Conservation (phyloP, 2,797 vertebrate genomes). For the Phalloptychus januarius region DNA sequence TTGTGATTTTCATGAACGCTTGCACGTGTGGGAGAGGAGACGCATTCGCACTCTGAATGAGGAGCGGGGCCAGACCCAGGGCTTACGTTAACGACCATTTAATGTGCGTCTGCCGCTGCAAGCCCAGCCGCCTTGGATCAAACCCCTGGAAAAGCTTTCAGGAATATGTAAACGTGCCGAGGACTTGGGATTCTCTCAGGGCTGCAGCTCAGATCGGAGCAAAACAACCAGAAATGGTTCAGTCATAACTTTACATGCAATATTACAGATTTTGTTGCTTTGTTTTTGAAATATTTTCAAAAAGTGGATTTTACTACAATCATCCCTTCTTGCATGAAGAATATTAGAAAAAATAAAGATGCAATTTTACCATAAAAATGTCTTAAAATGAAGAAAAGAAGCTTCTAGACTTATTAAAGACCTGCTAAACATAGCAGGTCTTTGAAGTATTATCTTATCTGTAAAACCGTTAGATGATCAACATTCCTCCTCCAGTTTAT, state of each 20-base stretch:
- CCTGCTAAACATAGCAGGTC: no score
- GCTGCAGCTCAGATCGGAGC: neutral
- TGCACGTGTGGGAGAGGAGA: constrained; percentile 50
- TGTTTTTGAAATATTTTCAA: no score
- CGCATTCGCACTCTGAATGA: constrained; percentile 49
- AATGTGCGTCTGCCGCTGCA: constrained; percentile 63
- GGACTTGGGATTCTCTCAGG: constrained; percentile 38
- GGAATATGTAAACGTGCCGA: constrained; percentile 72
- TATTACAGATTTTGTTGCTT: no score
- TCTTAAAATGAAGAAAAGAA: no score
- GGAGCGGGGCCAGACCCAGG: constrained; percentile 36
- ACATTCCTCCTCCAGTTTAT: no score
- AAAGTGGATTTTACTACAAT: no score
- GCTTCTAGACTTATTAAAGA: no score
- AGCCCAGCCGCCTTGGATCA: constrained; percentile 64
- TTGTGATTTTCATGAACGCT: constrained; percentile 55
- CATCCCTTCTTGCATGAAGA: no score
- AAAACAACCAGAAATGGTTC: neutral
- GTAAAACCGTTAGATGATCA: no score
- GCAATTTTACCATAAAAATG: no score
- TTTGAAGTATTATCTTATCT: no score
- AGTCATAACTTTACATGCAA: neutral
- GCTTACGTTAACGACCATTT: constrained; percentile 75
- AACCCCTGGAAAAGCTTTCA: constrained; percentile 62
- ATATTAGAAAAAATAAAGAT: no score